These are phyloP conservation scores for Dryococelus australis DNA, from an alignment of 2,888 invertebrate genomes.

Conservation along the genomic window DNA sequence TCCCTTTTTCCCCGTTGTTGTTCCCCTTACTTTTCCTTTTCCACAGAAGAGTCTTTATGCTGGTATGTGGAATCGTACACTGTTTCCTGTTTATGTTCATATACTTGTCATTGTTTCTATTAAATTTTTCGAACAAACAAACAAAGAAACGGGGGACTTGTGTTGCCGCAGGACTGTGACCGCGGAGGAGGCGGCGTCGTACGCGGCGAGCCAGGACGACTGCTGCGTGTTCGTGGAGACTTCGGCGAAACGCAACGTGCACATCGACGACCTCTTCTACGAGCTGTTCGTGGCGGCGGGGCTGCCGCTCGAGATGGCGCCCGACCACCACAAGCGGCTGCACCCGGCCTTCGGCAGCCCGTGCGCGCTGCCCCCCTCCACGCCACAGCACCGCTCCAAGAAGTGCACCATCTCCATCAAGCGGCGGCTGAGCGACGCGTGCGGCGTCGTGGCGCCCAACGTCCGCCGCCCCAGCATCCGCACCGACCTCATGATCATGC, in stretches of 20 bases:
- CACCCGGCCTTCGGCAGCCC: slow-evolving; percentile 76
- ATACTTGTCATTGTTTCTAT: no score
- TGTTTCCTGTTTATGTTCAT: no score
- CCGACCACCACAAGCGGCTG: slow-evolving; percentile 84
- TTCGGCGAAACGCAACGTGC: slow-evolving; percentile 81
- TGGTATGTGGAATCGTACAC: no score
- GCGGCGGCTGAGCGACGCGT: slow-evolving; percentile 83
- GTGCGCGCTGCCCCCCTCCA: slow-evolving; percentile 75
- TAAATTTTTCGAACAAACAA: no score
- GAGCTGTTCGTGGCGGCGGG: slow-evolving; percentile 84
- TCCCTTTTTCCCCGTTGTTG: no score
- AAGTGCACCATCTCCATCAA: slow-evolving; percentile 83
- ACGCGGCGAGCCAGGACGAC: slow-evolving; percentile 78
- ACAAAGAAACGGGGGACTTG: no score
- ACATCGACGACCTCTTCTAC: slow-evolving; percentile 85
- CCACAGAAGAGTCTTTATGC: no score
- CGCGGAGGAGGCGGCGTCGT: slow-evolving; percentile 78
- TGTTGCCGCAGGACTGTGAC: slow-evolving; percentile 70
- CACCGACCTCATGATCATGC: slow-evolving; percentile 88
- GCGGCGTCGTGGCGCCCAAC: slow-evolving; percentile 88
- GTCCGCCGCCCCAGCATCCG: slow-evolving; percentile 86
- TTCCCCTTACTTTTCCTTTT: no score
- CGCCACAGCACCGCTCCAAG: slow-evolving; percentile 71
- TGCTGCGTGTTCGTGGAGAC: slow-evolving; percentile 82
- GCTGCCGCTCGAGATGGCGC: slow-evolving; percentile 87